Conservation (phyloP, 2,888 invertebrate species). For the Ectropis crepuscularia region DNA sequence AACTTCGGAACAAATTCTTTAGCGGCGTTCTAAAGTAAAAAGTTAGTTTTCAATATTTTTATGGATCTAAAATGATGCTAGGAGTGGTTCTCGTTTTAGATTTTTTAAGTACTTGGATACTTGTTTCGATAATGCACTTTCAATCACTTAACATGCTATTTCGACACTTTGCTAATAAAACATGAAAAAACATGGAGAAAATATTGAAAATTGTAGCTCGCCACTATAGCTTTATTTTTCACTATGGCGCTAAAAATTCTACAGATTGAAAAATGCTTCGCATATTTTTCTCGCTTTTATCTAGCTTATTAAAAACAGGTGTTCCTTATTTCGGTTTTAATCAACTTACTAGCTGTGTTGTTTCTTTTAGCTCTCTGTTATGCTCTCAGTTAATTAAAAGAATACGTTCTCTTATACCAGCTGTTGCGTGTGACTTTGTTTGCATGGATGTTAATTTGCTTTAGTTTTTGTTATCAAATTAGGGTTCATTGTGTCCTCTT, state of each 20-base stretch:
- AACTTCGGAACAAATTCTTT: slow-evolving; percentile 63
- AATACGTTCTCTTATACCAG: no score
- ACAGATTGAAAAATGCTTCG: slow-evolving; percentile 5
- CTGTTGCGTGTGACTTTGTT: no score
- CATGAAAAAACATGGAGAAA: slow-evolving; percentile 31
- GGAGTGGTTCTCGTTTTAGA: slow-evolving; percentile 44
- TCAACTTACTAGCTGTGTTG: background rate
- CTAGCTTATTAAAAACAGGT: slow-evolving; percentile 7
- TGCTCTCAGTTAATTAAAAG: no score
- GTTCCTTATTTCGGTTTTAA: slow-evolving; percentile 1
- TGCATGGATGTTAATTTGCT: no score
- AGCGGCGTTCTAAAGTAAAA: slow-evolving; percentile 57
- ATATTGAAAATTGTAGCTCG: slow-evolving; percentile 30
- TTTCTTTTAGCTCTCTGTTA: background rate
- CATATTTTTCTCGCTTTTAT: background rate
- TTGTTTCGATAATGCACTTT: slow-evolving; percentile 61
- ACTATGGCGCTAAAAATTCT: background rate
- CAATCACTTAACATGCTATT: slow-evolving; percentile 54
- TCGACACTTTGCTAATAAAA: slow-evolving; percentile 27
- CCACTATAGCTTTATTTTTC: slow-evolving; percentile 8
- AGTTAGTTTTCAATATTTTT: slow-evolving; percentile 52
- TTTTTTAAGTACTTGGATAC: slow-evolving; percentile 45
- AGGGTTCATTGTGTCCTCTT: no score
- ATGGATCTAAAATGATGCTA: slow-evolving; percentile 43
- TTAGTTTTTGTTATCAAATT: no score